These are phyloP conservation scores for Arctopsyche grandis DNA, from an alignment of 1,140 invertebrate species.

Conservation along the genomic window DNA sequence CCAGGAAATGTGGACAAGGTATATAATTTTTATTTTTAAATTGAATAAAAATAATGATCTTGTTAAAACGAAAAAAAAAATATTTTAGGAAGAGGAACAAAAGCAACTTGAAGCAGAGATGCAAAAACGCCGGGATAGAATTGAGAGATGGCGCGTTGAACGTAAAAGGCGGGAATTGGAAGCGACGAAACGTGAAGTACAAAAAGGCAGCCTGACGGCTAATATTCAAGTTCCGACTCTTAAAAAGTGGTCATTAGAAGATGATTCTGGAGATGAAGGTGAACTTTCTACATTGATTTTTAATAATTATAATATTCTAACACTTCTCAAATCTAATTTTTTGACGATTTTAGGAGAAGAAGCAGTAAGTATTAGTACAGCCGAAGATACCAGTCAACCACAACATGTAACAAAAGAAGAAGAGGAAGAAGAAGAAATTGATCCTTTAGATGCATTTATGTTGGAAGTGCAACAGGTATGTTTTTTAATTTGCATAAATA, in stretches of 20 bases:
- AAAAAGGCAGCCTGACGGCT: constrained; percentile 68
- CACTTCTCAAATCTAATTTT: background rate
- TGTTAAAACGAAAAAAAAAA: background rate
- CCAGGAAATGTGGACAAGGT: constrained; percentile 80
- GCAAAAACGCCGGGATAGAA: constrained; percentile 93
- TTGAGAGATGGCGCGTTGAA: constrained; percentile 91
- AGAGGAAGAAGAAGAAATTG: constrained; percentile 80
- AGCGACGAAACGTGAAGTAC: constrained; percentile 78
- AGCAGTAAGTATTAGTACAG: background rate
- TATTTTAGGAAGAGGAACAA: constrained; percentile 81
- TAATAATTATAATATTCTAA: background rate
- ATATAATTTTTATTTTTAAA: constrained; percentile 26
- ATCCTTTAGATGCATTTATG: constrained; percentile 98
- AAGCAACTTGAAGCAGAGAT: constrained; percentile 93
- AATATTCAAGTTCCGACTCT: constrained; percentile 69
- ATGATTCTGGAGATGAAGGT: constrained; percentile 84
- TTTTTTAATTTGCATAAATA: constrained; percentile 28
- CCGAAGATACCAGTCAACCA: background rate
- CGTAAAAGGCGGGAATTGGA: constrained; percentile 87
- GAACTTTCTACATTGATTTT: background rate
- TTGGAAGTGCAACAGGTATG: constrained; percentile 71
- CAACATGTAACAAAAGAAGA: constrained; percentile 62
- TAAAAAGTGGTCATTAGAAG: constrained; percentile 94
- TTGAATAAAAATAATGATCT: background rate
- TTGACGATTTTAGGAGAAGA: constrained; percentile 11